These are phyloP conservation scores for Unio pictorum DNA, from an alignment of 2,888 invertebrate species.

Conservation along the genomic window DNA sequence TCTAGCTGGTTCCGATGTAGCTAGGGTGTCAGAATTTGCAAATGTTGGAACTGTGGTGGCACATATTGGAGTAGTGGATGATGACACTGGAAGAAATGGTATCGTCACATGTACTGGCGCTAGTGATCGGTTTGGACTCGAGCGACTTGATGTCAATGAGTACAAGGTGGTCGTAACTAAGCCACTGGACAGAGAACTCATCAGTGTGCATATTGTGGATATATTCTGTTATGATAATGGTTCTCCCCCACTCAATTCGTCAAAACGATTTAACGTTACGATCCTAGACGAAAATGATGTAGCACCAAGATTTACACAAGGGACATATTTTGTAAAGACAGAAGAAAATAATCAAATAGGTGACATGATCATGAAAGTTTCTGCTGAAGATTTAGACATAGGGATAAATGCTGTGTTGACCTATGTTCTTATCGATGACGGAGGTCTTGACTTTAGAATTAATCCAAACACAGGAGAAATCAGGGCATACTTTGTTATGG, in stretches of 20 bases:
- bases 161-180: conserved; percentile 49
- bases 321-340: conserved; percentile 40
- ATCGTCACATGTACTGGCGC: conserved; percentile 47
- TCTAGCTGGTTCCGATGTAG: conserved; percentile 28
- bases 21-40: conserved; percentile 54
- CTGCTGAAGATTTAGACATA: conserved; percentile 45
- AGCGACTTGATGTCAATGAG: conserved; percentile 48
- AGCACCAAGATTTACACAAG: conserved; percentile 83
- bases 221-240: conserved; percentile 47
- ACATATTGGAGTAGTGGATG: conserved; percentile 52
- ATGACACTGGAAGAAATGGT: conserved; percentile 58
- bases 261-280: conserved; percentile 38
- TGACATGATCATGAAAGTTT: conserved; percentile 39
- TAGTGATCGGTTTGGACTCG: conserved; percentile 50
- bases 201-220: conserved; percentile 28
- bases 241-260: conserved; percentile 35
- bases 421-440: conserved; percentile 32
- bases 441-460: conserved; percentile 40
- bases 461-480: conserved; percentile 48
- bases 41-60: conserved; percentile 59
- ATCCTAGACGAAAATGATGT: conserved; percentile 93
- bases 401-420: conserved; percentile 46
- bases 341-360: conserved; percentile 52
- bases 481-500: conserved; percentile 44
- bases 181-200: conserved; percentile 37